Base-by-base conservation (phyloP, 2,797 vertebrate species). In the Hydrophis major region DNA sequence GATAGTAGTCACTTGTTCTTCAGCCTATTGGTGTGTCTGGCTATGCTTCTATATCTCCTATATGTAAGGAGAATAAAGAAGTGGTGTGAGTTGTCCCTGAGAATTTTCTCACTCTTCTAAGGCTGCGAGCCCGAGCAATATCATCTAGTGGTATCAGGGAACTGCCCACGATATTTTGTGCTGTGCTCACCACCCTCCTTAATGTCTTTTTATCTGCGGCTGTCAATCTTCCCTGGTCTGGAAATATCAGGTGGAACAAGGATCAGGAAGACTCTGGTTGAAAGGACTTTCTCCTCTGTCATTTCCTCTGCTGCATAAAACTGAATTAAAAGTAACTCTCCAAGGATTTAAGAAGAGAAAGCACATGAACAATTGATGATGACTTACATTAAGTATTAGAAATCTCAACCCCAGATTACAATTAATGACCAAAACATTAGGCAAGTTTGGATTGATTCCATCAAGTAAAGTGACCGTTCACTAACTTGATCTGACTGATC, bases 261-360 rank as follows among this genome's bases (percentile, higher is more conserved):
- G 37, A 56, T 42, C 55, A n/a, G 42, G 47, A 61, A 87, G 50
- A 55, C 53, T 90, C 87, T 86, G 91, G 61, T 91, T 92, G 32
- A 0, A 0, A 94, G 22, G 42, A 50, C 5, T 53, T 87, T 20
- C 57, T 91, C 92, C 37, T 16, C 59, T 18, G 47, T 88, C 47
- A 92, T 92, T 92, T 93, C 87, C 87, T 91, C 90, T 89, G 50
- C 87, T 89, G 63, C 53, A 89, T 50, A 88, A 2, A 12, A 91
- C 25, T 28, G 20, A 59, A 0, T 56, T 94, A 89, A 88, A 42
- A 32, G 53, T 91, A 92, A 7, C 90, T 88, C 56, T 92, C 56
- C n/a, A 74, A 28, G 61, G 86, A 74, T 57, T 87, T 32, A 59
- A 90, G 18, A 93, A 32, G n/a, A 83, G 55, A 16, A 91, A 90